Conservation (phyloP, 2,888 invertebrate genomes). For the Globia sparganii region DNA sequence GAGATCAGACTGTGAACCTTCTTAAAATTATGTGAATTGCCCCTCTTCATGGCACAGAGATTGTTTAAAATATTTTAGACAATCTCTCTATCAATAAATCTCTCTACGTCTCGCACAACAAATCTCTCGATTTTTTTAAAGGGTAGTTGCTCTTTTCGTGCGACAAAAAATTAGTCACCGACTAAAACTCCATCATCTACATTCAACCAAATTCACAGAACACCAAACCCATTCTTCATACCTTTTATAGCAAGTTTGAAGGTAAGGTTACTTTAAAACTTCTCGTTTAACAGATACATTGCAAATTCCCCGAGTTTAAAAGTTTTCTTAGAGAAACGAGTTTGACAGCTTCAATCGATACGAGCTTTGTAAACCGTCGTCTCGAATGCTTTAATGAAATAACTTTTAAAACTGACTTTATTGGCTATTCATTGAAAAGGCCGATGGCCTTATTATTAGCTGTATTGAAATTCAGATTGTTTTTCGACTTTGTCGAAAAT, state of each 20-base stretch:
- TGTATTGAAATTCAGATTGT: conserved; percentile 13
- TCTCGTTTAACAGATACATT: conserved; percentile 60
- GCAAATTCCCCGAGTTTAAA: conserved; percentile 65
- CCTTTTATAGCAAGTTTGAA: conserved; percentile 69
- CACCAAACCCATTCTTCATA: conserved; percentile 64
- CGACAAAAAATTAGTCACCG: background rate
- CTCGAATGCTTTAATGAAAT: conserved; percentile 54
- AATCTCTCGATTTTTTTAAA: too few relatives aligned
- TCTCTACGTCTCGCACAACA: too few relatives aligned
- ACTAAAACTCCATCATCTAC: background rate
- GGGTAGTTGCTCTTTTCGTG: too few relatives aligned
- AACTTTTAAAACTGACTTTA: conserved; percentile 47
- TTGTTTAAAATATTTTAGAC: too few relatives aligned
- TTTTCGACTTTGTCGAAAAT: conserved; percentile 5
- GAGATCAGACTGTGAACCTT: too few relatives aligned
- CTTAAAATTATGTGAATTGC: too few relatives aligned
- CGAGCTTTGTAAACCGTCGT: conserved; percentile 22
- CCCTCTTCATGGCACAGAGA: too few relatives aligned
- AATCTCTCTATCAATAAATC: too few relatives aligned
- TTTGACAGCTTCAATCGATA: conserved; percentile 57
- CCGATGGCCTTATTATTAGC: conserved; percentile 16
- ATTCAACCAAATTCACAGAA: background rate
- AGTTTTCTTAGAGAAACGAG: conserved; percentile 48
- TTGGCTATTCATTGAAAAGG: conserved; percentile 14
- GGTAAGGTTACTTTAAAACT: conserved; percentile 70